Evolutionary conservation across 1,140 invertebrate genomes (phyloP).

Genomic region (Carcinoscorpius rotundicauda): DNA sequence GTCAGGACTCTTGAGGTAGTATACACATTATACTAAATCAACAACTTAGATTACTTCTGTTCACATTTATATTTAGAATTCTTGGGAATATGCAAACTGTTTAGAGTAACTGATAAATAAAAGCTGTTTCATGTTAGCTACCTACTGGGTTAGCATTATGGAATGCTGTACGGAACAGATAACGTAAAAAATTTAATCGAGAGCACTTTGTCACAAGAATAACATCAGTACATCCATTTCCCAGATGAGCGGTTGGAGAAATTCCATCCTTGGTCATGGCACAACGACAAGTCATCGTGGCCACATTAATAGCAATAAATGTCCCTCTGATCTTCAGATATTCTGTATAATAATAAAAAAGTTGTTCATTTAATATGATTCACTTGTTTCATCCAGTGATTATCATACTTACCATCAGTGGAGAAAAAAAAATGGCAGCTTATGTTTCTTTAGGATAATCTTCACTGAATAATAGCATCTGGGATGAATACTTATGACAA

Average conservation of each 20-base stretch:
- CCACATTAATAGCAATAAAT: constrained; percentile 64
- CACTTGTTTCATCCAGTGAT: too few species aligned
- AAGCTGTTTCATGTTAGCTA: constrained; percentile 14
- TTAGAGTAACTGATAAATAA: neutral
- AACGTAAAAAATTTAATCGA: constrained; percentile 55
- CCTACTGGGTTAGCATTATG: constrained; percentile 45
- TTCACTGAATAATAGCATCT: neutral
- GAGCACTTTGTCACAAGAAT: constrained; percentile 61
- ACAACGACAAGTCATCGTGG: constrained; percentile 67
- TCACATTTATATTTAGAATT: too few species aligned
- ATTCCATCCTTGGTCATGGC: constrained; percentile 58
- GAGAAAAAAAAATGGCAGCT: neutral
- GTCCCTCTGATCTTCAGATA: constrained; percentile 42
- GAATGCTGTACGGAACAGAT: constrained; percentile 39
- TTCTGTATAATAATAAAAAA: constrained; percentile 13
- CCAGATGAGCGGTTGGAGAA: constrained; percentile 63
- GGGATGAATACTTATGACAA: too few species aligned
- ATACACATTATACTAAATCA: constrained; percentile 8
- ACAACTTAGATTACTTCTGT: neutral
- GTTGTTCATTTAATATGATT: too few species aligned
- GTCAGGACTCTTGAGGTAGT: too few species aligned
- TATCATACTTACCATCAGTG: too few species aligned
- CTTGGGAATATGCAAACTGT: too few species aligned
- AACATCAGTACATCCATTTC: constrained; percentile 66
- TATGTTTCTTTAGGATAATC: neutral